Evolutionary conservation across 2,797 vertebrate species (phyloP), one percentile per base, ranked within the genome.

Genomic region (Xiphophorus birchmanni): DNA sequence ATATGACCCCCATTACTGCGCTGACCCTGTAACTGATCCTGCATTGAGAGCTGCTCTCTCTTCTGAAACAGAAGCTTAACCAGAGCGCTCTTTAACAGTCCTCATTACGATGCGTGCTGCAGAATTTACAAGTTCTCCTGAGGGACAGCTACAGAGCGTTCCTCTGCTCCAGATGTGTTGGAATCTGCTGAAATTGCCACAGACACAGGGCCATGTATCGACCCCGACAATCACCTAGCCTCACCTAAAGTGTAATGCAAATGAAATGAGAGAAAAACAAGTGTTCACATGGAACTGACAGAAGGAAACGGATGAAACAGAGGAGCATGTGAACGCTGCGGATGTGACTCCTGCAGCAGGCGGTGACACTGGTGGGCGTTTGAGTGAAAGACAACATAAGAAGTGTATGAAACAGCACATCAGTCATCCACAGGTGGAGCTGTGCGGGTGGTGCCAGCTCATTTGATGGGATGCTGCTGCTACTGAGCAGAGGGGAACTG

Each of bases 31-130:
- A 35, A 32, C 58, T 17, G 29, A 63, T 63, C 58, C 29, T 63
- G 29, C 13, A 35, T 32, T 63, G 29, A 12, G 29, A 63, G 29
- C 58, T 63, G 58, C 29, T 35, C 58, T 63, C 29, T 63, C 13
- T 60, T 60, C 58, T 63, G 29, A 63, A 63, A 63, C 4, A 63
- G 58, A 32, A 35, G 32, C 58, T 35, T 32, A 63, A 17, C 29
- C 58, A 63, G 58, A 5, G 58, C 13, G 2, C 15, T 35, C 58
- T 63, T 35, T 18, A 32, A 35, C 15, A 63, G 91, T 88, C 93
- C 84, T 97, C 96, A 96, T 97, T 93, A 96, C 95, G 94, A 97
- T 96, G 94, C 90, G 48, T 8, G 45, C 81, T 63, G n/a, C 80
- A 79, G 79, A 85, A 89, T 73, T 82, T 77, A 84, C 76, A 83